Evolutionary conservation across 2,113 vertebrate species (phyloP), one percentile per base, ranked within the genome.

Genomic region (Laticauda colubrina): DNA sequence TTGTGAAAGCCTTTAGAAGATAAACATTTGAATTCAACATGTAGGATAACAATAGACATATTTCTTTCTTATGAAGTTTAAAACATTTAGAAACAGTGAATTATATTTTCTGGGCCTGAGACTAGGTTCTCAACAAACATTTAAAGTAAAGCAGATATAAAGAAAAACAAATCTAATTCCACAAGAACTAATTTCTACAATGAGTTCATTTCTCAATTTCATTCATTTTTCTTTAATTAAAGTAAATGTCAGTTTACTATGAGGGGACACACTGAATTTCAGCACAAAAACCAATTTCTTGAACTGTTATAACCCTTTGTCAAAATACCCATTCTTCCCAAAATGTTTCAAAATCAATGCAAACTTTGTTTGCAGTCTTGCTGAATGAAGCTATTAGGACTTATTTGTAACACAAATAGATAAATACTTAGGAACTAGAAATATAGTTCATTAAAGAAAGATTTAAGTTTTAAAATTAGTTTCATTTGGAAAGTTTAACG

Each of bases 401-500:
- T 96, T 95, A 87, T 96, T 94, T 55, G 89, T 93, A 91, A 95
- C 34, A 94, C 9, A 86, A 92, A 57, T 81, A 93, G 91, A 69
- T 45, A 91, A 93, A 56, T 81, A 94, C 85, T 55, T n/a, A 91
- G 93, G 94, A 94, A 95, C 95, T 94, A 89, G 75, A 81, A 8
- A 87, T 94, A 96, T 15, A 34, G 93, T 94, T 1, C 20, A 43
- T 96, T 94, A 97, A 96, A 97, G 95, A 96, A 96, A 96, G 94
- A 95, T 92, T 94, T 43, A 94, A 94, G 69, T 29, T 91, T 95
- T 92, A 95, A 95, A 57, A 94, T n/a, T 91, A 96, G 96, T 93
- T 96, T 96, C 94, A 96, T 96, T 95, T 96, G 94, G 90, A 93
- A 95, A 97, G 96, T 92, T 94, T 93, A 94, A 95, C 97, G 96